These are phyloP conservation scores for Ictalurus punctatus DNA, from an alignment of 2,113 vertebrate species.

Conservation along the genomic window DNA sequence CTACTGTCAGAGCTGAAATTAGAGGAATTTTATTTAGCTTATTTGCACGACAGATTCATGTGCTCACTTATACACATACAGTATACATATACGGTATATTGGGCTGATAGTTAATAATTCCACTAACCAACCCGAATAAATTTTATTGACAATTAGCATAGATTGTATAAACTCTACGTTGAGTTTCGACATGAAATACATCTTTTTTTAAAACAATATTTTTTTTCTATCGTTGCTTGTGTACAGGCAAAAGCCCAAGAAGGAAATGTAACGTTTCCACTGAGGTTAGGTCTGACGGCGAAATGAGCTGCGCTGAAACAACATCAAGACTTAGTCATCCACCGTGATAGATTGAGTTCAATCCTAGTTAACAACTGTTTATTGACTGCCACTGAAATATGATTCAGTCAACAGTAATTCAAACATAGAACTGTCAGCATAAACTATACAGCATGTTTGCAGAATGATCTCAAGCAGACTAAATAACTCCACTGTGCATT, in stretches of 20 bases:
- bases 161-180: background rate
- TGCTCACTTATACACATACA: background rate
- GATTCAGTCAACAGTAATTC: background rate
- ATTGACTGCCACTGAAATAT: background rate
- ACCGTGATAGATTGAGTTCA: background rate
- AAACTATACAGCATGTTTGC: too few species aligned
- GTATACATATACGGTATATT: background rate
- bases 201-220: background rate
- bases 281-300: background rate
- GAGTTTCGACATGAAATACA: background rate
- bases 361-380: background rate
- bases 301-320: background rate
- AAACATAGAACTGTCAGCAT: too few species aligned
- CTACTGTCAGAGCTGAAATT: background rate
- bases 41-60: background rate
- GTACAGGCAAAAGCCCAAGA: background rate
- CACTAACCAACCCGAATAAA: background rate
- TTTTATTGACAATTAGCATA: background rate
- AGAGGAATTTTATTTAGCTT: background rate
- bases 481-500: too few species aligned
- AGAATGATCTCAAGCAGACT: too few species aligned
- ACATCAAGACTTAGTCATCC: background rate
- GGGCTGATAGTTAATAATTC: background rate
- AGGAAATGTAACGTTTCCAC: background rate
- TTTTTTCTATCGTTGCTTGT: background rate